phyloP scores from a whole-genome alignment of 1,140 invertebrate genomes.

The Fopius arisanus region DNA sequence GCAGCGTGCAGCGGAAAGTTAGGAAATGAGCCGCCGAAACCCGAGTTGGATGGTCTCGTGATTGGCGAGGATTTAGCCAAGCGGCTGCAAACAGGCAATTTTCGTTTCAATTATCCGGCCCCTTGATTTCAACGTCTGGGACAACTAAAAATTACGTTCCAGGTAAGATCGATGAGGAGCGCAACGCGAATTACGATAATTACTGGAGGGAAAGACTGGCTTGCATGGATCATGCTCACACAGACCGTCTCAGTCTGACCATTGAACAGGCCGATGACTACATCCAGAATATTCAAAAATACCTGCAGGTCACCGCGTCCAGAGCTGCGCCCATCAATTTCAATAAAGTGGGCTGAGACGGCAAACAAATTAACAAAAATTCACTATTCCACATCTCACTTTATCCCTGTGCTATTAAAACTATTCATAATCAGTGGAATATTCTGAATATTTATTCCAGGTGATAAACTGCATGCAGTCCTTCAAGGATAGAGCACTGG shows the following conservation, averaged over 20 bases:
- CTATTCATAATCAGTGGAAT: no score
- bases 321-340: not conserved
- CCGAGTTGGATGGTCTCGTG: not conserved
- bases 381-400: no score
- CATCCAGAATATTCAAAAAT: not conserved
- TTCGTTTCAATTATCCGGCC: not conserved
- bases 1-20: not conserved
- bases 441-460: not conserved
- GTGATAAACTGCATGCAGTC: not conserved
- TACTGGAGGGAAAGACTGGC: not conserved
- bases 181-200: constrained; percentile 2
- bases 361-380: not conserved
- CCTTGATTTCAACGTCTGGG: not conserved
- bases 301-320: not conserved
- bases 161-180: not conserved
- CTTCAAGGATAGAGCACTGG: not conserved
- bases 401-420: no score
- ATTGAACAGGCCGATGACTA: not conserved
- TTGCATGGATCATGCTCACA: not conserved
- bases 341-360: not conserved
- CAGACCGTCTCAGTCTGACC: not conserved
- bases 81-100: not conserved
- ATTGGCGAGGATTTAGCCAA: not conserved
- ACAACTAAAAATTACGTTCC: not conserved
- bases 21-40: not conserved